Evolutionary conservation across 2,797 vertebrate species (phyloP).

Genomic region (Silurus lanzhouensis): DNA sequence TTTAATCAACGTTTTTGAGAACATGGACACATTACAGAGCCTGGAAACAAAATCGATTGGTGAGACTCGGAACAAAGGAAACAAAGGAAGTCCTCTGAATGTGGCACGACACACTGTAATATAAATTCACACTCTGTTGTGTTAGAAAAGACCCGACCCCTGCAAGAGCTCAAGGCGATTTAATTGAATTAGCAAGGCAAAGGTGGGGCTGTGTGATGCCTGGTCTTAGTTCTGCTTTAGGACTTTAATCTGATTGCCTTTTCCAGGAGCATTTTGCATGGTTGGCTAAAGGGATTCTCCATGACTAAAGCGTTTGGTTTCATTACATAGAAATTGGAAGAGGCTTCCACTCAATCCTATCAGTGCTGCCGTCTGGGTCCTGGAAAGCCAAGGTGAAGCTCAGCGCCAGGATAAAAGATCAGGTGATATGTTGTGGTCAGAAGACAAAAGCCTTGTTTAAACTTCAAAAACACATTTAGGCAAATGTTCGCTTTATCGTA

Average conservation of each 20-base stretch:
- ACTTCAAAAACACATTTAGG: not conserved
- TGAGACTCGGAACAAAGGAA: not conserved
- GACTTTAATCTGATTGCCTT: conserved; percentile 60
- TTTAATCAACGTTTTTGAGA: not conserved
- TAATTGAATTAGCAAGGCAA: conserved; percentile 58
- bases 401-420: conserved; percentile 9
- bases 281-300: conserved; percentile 58
- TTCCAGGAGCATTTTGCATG: conserved; percentile 55
- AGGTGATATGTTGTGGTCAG: conserved; percentile 26
- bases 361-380: conserved; percentile 47
- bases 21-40: not conserved
- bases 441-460: conserved; percentile 22
- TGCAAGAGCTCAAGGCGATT: conserved; percentile 37
- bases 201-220: conserved; percentile 43
- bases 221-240: conserved; percentile 45
- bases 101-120: conserved; percentile 33
- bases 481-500: not conserved
- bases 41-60: conserved; percentile 10
- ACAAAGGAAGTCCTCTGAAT: conserved; percentile 6
- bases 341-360: conserved; percentile 50
- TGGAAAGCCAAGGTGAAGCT: conserved; percentile 31
- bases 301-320: conserved; percentile 57
- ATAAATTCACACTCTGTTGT: conserved; percentile 42
- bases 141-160: conserved; percentile 42
- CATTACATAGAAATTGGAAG: conserved; percentile 56